Evolutionary conservation across 2,888 invertebrate species (phyloP), one percentile per base, ranked within the genome.

Genomic region (Notocelia uddmanniana): DNA sequence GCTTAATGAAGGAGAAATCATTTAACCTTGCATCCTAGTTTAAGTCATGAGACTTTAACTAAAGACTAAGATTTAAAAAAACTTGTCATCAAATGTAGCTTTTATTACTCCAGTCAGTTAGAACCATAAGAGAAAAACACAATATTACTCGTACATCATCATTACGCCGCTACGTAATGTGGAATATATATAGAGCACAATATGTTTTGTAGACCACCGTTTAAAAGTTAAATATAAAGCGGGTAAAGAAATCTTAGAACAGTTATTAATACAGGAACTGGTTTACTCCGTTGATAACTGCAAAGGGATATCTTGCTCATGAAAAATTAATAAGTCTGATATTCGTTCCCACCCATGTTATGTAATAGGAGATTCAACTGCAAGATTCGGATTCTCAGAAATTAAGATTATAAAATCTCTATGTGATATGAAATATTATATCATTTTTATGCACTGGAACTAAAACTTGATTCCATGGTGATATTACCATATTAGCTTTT

Each of bases 301-400:
- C 63, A 21, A 50, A 34, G 9, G 11, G 18, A 50, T 31, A 31
- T 1, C 13, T 63, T 48, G n/a, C 31, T 19, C 45, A 48, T 50
- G 18, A 2, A 9, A 60, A 11, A 26, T 26, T 18, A 18, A 50
- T 19, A 60, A 26, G 8, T 59, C 21, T 59, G 19, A 50, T 50
- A 48, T 62, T n/a, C 18, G 62, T 31, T 50, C 50, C 62, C 62
- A 62, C 31, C 62, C 31, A 62, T 18, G 62, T 62, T 48, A 63
- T 52, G 50, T 52, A 34, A 63, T 21, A 63, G 15, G 48, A 62
- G 48, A 48, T 13, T 31, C 48, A 26, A 48, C 11, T 63, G 63
- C 50, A 63, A 11, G 34, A 52, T 19, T 63, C 48, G 18, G 45
- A 50, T 62, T 62, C 62, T 34, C 62, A 48, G 48, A 62, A 50